phyloP scores from a whole-genome alignment of 1,140 invertebrate genomes.

The Melanaphis sacchari region DNA sequence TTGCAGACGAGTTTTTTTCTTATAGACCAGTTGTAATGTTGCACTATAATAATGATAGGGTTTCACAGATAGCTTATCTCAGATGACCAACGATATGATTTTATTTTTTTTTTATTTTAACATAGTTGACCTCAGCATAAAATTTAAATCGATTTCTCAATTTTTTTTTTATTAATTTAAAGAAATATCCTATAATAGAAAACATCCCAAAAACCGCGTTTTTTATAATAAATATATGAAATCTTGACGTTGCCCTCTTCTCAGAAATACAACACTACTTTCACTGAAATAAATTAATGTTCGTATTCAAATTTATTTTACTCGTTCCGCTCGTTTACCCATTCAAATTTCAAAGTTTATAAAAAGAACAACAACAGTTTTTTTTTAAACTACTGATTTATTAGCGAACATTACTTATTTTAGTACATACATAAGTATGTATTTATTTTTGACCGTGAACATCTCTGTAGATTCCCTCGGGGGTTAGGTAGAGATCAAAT shows the following conservation, averaged over 20 bases:
- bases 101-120: background rate
- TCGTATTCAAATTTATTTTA: constrained; percentile 27
- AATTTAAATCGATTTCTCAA: constrained; percentile 27
- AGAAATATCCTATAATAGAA: constrained; percentile 7
- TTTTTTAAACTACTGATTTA: constrained; percentile 11
- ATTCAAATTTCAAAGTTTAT: background rate
- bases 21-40: background rate
- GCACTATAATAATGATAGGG: constrained; percentile 35
- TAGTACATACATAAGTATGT: background rate
- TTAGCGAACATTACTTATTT: background rate
- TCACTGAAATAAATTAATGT: constrained; percentile 34
- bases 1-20: constrained; percentile 42
- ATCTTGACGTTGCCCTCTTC: background rate
- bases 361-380: background rate
- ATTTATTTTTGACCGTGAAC: constrained; percentile 35
- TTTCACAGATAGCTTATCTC: constrained; percentile 32
- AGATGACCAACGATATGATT: background rate
- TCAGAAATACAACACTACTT: constrained; percentile 17
- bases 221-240: background rate
- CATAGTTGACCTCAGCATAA: background rate
- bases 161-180: background rate
- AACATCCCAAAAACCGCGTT: background rate
- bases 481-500: constrained; percentile 40
- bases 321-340: constrained; percentile 24
- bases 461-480: constrained; percentile 22